These are phyloP conservation scores for Myotis davidii DNA, from an alignment of 2,113 vertebrate genomes.

Conservation along the genomic window DNA sequence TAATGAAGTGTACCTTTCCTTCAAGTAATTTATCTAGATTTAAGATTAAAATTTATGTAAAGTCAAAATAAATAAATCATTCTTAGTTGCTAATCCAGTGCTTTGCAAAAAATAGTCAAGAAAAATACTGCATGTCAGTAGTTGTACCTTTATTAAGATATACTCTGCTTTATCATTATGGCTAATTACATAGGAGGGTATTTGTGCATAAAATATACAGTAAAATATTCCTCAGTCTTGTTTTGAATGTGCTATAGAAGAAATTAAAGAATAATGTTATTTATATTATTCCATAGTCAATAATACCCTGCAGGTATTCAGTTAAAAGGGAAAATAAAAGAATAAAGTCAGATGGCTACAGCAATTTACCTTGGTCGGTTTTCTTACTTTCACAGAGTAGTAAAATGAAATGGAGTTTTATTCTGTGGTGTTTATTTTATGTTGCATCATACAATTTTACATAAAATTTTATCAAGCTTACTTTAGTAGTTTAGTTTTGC, in stretches of 20 bases:
- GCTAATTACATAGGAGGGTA: not conserved
- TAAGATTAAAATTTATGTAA: slow-evolving; percentile 27
- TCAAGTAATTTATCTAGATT: not conserved
- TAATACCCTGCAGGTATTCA: not conserved
- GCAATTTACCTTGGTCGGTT: not conserved
- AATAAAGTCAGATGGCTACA: not conserved
- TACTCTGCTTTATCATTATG: not conserved
- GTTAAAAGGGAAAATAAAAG: not conserved
- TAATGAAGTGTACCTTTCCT: not conserved
- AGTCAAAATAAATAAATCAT: not conserved
- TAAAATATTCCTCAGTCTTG: not conserved
- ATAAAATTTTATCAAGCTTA: slow-evolving; percentile 78
- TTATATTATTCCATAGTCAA: not conserved
- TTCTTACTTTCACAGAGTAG: slow-evolving; percentile 20
- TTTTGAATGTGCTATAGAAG: not conserved
- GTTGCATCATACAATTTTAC: slow-evolving; percentile 58
- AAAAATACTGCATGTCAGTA: not conserved
- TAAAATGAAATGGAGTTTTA: slow-evolving; percentile 69
- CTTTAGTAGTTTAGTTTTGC: slow-evolving; percentile 61
- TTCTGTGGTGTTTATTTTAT: slow-evolving; percentile 75
- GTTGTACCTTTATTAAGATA: not conserved
- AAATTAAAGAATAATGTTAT: slow-evolving; percentile 34
- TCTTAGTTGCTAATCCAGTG: not conserved
- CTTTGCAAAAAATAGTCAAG: not conserved
- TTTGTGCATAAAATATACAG: not conserved